Evolutionary conservation across 2,797 vertebrate species (phyloP).

Genomic region (Silurus aristotelis): DNA sequence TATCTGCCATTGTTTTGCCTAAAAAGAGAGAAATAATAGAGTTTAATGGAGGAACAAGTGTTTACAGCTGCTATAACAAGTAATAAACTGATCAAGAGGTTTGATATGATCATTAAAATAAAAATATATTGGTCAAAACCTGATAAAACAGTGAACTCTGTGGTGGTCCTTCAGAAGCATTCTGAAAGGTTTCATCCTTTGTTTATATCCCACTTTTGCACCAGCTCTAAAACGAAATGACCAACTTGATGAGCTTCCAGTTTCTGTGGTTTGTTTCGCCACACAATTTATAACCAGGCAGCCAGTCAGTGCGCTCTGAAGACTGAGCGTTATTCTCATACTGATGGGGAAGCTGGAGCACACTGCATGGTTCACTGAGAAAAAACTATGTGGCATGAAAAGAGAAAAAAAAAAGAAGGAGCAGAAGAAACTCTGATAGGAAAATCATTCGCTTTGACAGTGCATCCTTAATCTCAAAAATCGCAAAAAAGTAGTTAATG

Average conservation of each 20-base stretch:
- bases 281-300: neutral
- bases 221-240: neutral
- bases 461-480: slow-evolving; percentile 1
- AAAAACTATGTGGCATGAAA: neutral
- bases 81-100: neutral
- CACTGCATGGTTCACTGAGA: neutral
- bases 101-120: neutral
- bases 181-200: neutral
- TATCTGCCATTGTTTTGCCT: too few species aligned
- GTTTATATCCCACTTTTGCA: neutral
- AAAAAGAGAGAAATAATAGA: neutral
- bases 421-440: neutral
- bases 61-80: neutral
- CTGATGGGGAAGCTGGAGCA: neutral
- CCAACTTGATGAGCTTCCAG: slow-evolving; percentile 8
- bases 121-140: neutral
- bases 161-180: neutral
- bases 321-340: too few species aligned
- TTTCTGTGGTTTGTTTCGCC: neutral
- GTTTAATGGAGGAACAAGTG: neutral
- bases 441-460: neutral
- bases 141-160: neutral
- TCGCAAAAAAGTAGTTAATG: neutral
- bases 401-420: neutral
- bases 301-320: neutral